Evolutionary conservation across 2,113 vertebrate genomes (phyloP), one percentile per base, ranked within the genome.

Genomic region (Spheniscus mendiculus): DNA sequence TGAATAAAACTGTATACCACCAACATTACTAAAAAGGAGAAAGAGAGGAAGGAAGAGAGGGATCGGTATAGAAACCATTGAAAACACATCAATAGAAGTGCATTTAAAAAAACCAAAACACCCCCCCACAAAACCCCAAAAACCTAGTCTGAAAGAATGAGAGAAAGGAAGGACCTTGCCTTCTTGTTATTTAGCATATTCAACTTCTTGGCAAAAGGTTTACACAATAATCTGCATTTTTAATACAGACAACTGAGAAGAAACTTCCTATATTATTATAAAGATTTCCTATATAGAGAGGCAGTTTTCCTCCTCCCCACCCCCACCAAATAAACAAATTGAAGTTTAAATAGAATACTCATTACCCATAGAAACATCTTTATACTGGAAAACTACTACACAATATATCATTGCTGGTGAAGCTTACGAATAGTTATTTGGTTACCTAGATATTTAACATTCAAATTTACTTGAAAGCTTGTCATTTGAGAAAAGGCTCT

Each of bases 61-160:
- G 4, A 62, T 15, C 1, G 1, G 16, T n/a, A 42, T 0, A 11
- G 40, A 76, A 76, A 83, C 9, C 6, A 45, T 0, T 92, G 44
- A 67, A 90, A 79, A 85, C 11, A 2, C 20, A 71, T 71, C 17
- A 73, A 25, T 14, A 90, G 19, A 85, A 71, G 8, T n/a, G 26
- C 29, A 63, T 65, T 83, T 11, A 58, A 71, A 83, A n/a, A n/a
- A n/a, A n/a, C n/a, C n/a, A n/a, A n/a, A n/a, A n/a, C n/a, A n/a
- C 45, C 6, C 3, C 4, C 5, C 5, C 8, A 8, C 3, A 5
- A 50, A 58, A 6, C 2, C 1, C 3, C 11, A 12, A 45, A 69
- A 42, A 23, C 1, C 11, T 47, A 66, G 15, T 55, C 17, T 71
- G 22, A 63, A 90, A 78, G 15, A 69, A 52, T 38, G 16, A 66